Base-by-base conservation (phyloP, 1,140 invertebrate genomes). In the Drosophila teissieri region DNA sequence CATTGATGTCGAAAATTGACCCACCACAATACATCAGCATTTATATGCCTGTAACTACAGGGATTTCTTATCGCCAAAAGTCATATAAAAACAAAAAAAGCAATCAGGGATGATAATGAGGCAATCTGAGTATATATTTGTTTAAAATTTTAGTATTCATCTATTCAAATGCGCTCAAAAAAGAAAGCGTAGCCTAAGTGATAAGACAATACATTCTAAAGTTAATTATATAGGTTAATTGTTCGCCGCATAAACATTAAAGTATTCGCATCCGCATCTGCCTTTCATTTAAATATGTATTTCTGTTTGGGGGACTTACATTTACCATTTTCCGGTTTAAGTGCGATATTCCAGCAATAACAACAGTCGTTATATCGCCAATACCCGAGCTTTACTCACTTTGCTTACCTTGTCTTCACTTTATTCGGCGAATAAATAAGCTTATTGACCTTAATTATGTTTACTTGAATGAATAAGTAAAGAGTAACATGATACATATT, bases 51-150 rank as follows among this genome's bases (percentile, higher is more conserved):
- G 14, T 10, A 49, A 49, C 22, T 45, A 44, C 7, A 24, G 15
- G 22, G 11, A 49, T 67, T 67, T 52, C 60, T 68, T 65, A 68
- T 68, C 61, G 17, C 6, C n/a, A 2, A 34, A 52, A 37, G 10
- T 37, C 27, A 24, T 51, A 36, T 42, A 31, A 15, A 22, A 15
- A 6, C 15, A 27, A 34, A 17, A 19, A 57, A 64, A 48, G 19
- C 22, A 40, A n/a, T 11, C 24, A 37, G 8, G 14, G 7, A 3
- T 39, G 36, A 39, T 27, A 17, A 11, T 11, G 6, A 39, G 4
- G 4, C 2, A 6, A 39, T 39, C 19, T 27, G 0, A 31, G 46
- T 58, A 11, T 44, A 15, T 44, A 10, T 10, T 2, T 44, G 17
- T 8, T 17, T 17, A 1, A 19, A 10, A 44, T 44, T 44, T 44